A percentile compares a stretch with the other conserved stretches of the same genome.
phyloP scores from a whole-genome alignment of 1,140 invertebrate species.

The Teleogryllus occipitalis region DNA sequence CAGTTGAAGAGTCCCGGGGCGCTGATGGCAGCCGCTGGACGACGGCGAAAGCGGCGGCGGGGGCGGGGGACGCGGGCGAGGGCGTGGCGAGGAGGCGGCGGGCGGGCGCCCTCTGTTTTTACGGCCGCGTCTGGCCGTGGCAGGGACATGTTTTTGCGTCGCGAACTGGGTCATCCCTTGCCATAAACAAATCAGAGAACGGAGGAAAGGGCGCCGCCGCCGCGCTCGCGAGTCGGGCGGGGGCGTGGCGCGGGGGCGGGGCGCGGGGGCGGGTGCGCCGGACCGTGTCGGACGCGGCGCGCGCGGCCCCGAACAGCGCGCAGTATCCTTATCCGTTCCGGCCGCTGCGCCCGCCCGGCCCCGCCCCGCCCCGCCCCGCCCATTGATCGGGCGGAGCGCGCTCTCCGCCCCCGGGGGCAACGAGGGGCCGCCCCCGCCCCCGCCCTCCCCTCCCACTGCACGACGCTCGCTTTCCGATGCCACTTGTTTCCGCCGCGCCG shows the following conservation, averaged over 20 bases:
- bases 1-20: too few relatives aligned
- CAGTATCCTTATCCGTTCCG: neutral
- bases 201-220: neutral
- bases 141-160: conserved; percentile 3
- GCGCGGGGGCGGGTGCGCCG: too few relatives aligned
- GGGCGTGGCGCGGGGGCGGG: too few relatives aligned
- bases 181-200: neutral
- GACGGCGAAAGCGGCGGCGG: too few relatives aligned
- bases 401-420: neutral
- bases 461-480: neutral
- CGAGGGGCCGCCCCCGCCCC: too few relatives aligned
- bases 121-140: neutral
- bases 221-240: too few relatives aligned
- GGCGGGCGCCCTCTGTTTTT: neutral
- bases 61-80: too few relatives aligned
- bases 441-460: too few relatives aligned
- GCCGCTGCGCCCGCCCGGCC: too few relatives aligned
- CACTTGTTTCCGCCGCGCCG: neutral
- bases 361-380: too few relatives aligned
- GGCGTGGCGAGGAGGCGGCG: neutral
- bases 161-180: conserved; percentile 2
- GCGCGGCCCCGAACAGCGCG: neutral
- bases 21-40: too few relatives aligned
- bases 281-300: neutral
- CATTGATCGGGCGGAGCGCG: neutral